Base-by-base conservation (phyloP, 1,140 invertebrate genomes). In the Eubasilissa regina region DNA sequence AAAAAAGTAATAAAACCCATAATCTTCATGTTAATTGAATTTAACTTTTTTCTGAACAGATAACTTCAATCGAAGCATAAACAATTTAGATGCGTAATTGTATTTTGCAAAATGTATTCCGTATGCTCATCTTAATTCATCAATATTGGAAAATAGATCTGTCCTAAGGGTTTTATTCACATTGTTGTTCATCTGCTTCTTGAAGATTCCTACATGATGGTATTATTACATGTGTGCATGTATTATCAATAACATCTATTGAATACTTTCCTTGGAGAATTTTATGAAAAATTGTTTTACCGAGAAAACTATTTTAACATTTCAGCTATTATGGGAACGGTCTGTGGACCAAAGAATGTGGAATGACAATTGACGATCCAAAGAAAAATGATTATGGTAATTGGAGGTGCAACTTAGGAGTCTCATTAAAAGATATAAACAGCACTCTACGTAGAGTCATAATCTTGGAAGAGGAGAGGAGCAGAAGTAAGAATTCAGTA, bases 251-350 rank as follows among this genome's bases (percentile, higher is more conserved):
- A n/a, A n/a, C n/a, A n/a, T n/a, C n/a, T n/a, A n/a, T n/a, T n/a
- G n/a, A n/a, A n/a, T n/a, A n/a, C n/a, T 35, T 35, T 6, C 25
- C 25, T 35, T 35, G 25, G 25, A 35, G 25, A 35, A 35, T 35
- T 3, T 35, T 35, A 35, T 35, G n/a, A 51, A 51, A 51, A 51
- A 3, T 51, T 51, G 48, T 51, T 51, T 51, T 51, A 12, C 9
- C 9, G 25, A 35, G 25, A 35, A 35, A 35, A 35, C 25, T 35
- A n/a, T 35, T 35, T 35, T 35, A 35, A 35, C 6, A 17, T 80
- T 83, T 45, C 79, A 89, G 88, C 64, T 89, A 89, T 78, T 89
- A 86, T 58, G 88, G 88, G 7, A 80, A 86, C 13, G 87, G 88
- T 6, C 87, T 89, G 62, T 70, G 56, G 11, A 74, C 82, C 7